phyloP scores from a whole-genome alignment of 1,140 invertebrate genomes.

The Euwallacea similis region DNA sequence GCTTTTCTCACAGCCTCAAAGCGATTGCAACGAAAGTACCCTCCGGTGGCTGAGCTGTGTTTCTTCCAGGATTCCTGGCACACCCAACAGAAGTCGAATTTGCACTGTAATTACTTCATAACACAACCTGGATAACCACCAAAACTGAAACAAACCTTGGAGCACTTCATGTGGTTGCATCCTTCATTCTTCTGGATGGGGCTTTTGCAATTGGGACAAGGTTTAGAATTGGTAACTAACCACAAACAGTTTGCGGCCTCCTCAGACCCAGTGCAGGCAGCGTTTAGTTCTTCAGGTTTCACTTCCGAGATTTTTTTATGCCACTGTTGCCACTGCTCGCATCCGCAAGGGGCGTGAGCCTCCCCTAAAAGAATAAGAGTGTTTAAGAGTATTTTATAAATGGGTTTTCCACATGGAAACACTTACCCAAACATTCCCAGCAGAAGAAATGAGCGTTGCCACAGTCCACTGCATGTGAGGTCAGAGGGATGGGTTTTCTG shows the following conservation, averaged over 20 bases:
- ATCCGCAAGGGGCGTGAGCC: conserved; percentile 71
- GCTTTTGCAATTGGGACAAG: conserved; percentile 72
- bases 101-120: conserved; percentile 59
- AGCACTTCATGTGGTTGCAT: conserved; percentile 79
- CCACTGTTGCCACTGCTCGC: conserved; percentile 70
- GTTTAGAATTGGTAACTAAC: conserved; percentile 75
- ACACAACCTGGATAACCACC: not conserved
- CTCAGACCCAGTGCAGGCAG: conserved; percentile 64
- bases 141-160: conserved; percentile 59
- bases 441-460: conserved; percentile 75
- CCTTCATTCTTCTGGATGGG: conserved; percentile 80
- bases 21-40: conserved; percentile 74
- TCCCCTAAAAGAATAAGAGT: conserved; percentile 55
- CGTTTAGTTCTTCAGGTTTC: conserved; percentile 65
- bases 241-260: conserved; percentile 72
- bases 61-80: conserved; percentile 76
- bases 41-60: conserved; percentile 72
- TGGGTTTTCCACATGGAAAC: not conserved
- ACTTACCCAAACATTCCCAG: conserved; percentile 61
- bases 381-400: not conserved
- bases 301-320: conserved; percentile 65
- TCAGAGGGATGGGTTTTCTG: conserved; percentile 51
- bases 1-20: conserved; percentile 69
- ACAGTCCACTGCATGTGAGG: conserved; percentile 73
- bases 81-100: conserved; percentile 78